These are phyloP conservation scores for Drosophila tani DNA, from an alignment of 1,140 invertebrate genomes.

Conservation along the genomic window DNA sequence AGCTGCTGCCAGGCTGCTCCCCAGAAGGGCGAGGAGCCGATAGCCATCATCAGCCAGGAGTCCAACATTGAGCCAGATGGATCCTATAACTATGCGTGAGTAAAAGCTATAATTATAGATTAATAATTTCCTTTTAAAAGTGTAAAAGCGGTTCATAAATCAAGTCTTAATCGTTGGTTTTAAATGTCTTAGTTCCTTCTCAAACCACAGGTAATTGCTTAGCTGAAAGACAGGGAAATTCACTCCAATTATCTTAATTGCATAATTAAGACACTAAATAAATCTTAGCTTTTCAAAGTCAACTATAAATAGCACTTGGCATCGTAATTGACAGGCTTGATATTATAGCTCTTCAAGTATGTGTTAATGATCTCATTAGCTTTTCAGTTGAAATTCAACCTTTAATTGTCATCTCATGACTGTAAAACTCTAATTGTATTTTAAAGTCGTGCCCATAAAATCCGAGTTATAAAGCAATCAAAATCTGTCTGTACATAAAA, in stretches of 20 bases:
- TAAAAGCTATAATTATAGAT: not conserved
- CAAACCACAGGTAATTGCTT: not conserved
- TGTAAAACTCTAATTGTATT: slow-evolving; percentile 7
- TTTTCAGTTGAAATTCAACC: slow-evolving; percentile 29
- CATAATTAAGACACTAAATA: slow-evolving; percentile 1
- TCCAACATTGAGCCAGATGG: slow-evolving; percentile 89
- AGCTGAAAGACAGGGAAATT: not conserved
- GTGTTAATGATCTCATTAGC: slow-evolving; percentile 22
- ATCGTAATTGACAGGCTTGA: slow-evolving; percentile 10
- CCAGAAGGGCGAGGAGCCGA: slow-evolving; percentile 86
- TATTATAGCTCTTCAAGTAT: slow-evolving; percentile 4
- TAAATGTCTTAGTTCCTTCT: not conserved
- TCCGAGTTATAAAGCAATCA: not conserved
- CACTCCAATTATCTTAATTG: slow-evolving; percentile 3
- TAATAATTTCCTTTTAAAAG: not conserved
- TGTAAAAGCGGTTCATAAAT: not conserved
- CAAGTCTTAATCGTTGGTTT: not conserved
- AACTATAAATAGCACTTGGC: not conserved
- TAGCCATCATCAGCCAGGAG: slow-evolving; percentile 88
- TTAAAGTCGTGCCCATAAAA: slow-evolving; percentile 7
- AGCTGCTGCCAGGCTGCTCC: slow-evolving; percentile 83
- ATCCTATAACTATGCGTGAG: slow-evolving; percentile 87
- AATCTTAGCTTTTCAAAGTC: slow-evolving; percentile 4
- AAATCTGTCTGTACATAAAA: not conserved
- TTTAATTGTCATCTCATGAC: slow-evolving; percentile 15